These are phyloP conservation scores for Istiophorus platypterus DNA, from an alignment of 2,113 vertebrate genomes.

Conservation along the genomic window DNA sequence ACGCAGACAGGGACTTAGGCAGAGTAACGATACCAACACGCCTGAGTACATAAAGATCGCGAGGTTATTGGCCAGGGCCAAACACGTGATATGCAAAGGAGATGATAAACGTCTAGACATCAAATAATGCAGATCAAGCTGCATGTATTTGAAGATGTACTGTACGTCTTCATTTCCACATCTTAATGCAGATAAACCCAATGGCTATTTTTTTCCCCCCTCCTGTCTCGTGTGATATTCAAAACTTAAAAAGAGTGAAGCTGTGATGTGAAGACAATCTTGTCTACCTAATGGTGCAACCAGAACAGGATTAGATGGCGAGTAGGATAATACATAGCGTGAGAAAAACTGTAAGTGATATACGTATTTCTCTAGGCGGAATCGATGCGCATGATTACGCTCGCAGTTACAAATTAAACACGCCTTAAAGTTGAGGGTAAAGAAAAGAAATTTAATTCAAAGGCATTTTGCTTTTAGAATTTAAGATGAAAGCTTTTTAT, in stretches of 20 bases:
- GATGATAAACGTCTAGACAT: constrained; percentile 87
- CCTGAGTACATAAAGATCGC: constrained; percentile 87
- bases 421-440: not conserved
- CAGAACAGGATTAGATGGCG: not conserved
- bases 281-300: not conserved
- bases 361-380: not conserved
- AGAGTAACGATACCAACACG: constrained; percentile 90
- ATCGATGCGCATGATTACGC: constrained; percentile 31
- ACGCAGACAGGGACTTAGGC: constrained; percentile 88
- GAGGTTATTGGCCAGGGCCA: constrained; percentile 89
- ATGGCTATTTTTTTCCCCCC: not conserved
- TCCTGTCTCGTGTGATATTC: not conserved
- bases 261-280: not conserved
- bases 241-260: not conserved
- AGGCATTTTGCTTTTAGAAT: not conserved
- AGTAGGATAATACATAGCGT: not conserved
- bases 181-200: not conserved
- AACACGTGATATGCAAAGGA: constrained; percentile 97
- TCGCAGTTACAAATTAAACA: not conserved
- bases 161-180: not conserved
- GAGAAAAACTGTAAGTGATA: constrained; percentile 19
- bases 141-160: constrained; percentile 24
- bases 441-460: not conserved
- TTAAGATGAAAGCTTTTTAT: not conserved
- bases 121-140: constrained; percentile 82